Percentiles rank a stretch among this genome's conserved stretches.
Conservation (phyloP, 1,140 invertebrate genomes). For the Dinoponera quadriceps region DNA sequence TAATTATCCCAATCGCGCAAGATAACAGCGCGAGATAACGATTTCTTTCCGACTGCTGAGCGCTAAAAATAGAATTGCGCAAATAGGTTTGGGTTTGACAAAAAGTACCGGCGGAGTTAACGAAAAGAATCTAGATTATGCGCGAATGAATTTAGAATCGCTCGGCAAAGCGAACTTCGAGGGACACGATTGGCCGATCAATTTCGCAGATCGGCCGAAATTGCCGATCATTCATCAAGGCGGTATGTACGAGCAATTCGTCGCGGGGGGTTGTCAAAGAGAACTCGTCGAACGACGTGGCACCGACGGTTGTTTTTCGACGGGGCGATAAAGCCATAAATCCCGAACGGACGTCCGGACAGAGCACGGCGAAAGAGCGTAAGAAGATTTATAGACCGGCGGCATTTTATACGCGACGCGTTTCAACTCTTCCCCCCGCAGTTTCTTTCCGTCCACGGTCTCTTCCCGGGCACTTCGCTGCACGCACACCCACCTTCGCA, state of each 20-base stretch:
- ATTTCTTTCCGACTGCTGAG: constrained; percentile 12
- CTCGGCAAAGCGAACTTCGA: not conserved
- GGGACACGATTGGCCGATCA: not conserved
- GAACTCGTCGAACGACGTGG: constrained; percentile 26
- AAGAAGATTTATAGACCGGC: constrained; percentile 43
- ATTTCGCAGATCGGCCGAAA: not conserved
- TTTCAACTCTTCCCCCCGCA: not conserved
- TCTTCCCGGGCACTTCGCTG: too few relatives aligned
- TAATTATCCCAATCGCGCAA: constrained; percentile 7
- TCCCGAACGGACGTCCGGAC: not conserved
- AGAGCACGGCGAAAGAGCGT: not conserved
- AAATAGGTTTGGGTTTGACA: not conserved
- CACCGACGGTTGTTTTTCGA: constrained; percentile 21
- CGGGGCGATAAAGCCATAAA: constrained; percentile 25
- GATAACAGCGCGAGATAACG: constrained; percentile 36
- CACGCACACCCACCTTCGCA: not conserved
- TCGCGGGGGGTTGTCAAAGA: constrained; percentile 2
- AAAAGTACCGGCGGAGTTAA: not conserved
- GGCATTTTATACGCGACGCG: not conserved
- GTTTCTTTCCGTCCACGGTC: not conserved
- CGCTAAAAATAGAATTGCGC: constrained; percentile 5
- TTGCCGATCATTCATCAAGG: not conserved
- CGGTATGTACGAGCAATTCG: constrained; percentile 12
- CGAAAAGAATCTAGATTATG: not conserved
- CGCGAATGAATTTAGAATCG: not conserved